A percentile compares a stretch with the other conserved stretches of the same genome.
These are phyloP conservation scores for Pheucticus melanocephalus DNA, from an alignment of 2,113 vertebrate genomes.

Conservation along the genomic window DNA sequence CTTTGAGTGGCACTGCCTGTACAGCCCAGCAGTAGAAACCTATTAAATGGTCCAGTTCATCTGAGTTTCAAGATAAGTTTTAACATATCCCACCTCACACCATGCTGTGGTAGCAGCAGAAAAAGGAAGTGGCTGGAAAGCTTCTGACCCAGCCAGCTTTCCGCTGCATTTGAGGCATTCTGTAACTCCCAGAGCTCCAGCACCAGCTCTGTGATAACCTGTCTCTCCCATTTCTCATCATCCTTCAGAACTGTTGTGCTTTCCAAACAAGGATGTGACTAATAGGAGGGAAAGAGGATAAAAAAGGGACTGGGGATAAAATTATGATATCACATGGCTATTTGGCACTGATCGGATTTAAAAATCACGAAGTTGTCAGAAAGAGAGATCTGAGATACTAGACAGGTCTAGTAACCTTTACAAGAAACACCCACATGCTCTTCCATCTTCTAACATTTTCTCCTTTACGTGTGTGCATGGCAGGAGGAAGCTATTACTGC, in stretches of 20 bases:
- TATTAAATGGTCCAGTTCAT: background rate
- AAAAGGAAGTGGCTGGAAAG: background rate
- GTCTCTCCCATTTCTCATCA: background rate
- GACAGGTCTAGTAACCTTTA: background rate
- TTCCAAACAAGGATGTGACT: background rate
- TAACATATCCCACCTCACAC: background rate
- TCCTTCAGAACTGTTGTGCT: background rate
- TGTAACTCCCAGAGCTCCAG: background rate
- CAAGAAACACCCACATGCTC: constrained; percentile 11
- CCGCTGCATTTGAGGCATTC: background rate
- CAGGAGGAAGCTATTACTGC: background rate
- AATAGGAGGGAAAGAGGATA: background rate
- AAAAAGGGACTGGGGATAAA: background rate
- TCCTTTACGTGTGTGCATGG: background rate
- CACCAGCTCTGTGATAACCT: background rate
- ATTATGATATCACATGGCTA: background rate
- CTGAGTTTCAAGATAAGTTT: background rate
- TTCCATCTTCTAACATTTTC: background rate
- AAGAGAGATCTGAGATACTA: background rate
- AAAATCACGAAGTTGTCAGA: background rate
- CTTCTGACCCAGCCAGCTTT: background rate
- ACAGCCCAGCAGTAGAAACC: background rate
- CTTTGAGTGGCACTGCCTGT: background rate
- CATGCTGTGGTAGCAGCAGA: background rate
- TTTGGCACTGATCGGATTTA: background rate